A percentile compares a stretch with the other conserved stretches of the same genome.
Conservation (phyloP, 2,888 invertebrate genomes). For the Ophion costatus region DNA sequence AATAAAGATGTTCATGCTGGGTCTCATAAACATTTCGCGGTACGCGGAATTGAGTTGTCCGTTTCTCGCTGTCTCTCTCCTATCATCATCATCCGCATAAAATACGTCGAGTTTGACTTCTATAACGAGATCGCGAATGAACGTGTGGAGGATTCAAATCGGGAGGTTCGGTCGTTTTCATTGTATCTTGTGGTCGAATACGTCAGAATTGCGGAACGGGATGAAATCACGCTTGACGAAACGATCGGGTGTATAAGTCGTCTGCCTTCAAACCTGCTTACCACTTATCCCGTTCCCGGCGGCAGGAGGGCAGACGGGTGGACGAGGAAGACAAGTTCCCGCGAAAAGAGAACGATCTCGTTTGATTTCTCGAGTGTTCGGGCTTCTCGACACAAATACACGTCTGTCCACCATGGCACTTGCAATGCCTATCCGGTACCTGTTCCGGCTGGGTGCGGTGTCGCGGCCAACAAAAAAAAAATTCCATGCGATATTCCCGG, state of each 20-base stretch:
- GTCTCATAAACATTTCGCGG: conserved; percentile 69
- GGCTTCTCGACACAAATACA: conserved; percentile 18
- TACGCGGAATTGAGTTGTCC: conserved; percentile 66
- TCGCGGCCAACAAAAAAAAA: conserved; percentile 44
- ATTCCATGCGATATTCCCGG: conserved; percentile 59
- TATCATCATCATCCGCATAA: conserved; percentile 20
- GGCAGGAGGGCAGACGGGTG: conserved; percentile 33
- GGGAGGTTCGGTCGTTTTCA: conserved; percentile 37
- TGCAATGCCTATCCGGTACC: conserved; percentile 41
- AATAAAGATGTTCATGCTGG: conserved; percentile 69
- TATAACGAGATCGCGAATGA: conserved; percentile 55
- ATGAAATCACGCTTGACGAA: conserved; percentile 45
- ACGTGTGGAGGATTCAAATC: conserved; percentile 50
- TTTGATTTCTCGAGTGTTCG: conserved; percentile 50
- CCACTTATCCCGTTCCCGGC: conserved; percentile 49
- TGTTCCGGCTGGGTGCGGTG: conserved; percentile 43
- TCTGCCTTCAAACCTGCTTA: conserved; percentile 50
- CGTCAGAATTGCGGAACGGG: conserved; percentile 35
- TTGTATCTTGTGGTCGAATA: conserved; percentile 45
- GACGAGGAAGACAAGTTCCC: conserved; percentile 34
- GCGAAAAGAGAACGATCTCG: conserved; percentile 59
- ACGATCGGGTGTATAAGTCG: conserved; percentile 46
- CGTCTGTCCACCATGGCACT: conserved; percentile 33
- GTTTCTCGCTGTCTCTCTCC: conserved; percentile 37
- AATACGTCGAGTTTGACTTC: conserved; percentile 31